These are phyloP conservation scores for Hydrozoanthus gracilis DNA, from an alignment of 92 coral and sea anemone genomes.

Conservation along the genomic window DNA sequence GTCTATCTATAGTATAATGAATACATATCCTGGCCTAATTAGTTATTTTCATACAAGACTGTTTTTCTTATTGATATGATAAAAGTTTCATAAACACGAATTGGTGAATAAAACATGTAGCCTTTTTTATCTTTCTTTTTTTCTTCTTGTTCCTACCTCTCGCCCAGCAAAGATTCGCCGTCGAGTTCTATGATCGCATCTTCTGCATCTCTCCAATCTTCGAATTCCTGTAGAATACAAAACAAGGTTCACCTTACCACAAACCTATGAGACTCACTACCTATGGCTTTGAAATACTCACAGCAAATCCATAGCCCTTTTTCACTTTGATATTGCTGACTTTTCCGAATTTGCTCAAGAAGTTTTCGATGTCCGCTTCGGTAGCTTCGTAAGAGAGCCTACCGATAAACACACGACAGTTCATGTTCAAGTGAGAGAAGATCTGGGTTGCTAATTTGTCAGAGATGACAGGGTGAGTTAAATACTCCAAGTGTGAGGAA, in stretches of 20 bases:
- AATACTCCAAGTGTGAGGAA: neutral
- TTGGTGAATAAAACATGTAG: neutral
- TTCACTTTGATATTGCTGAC: constrained; percentile 36
- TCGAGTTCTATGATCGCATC: constrained; percentile 37
- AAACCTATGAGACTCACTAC: neutral
- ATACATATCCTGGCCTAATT: neutral
- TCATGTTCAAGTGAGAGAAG: constrained; percentile 1
- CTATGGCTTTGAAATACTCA: neutral
- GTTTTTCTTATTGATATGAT: neutral
- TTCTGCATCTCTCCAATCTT: constrained; percentile 44
- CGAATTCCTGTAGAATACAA: constrained; percentile 17
- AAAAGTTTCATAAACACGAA: neutral
- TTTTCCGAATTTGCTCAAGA: constrained; percentile 40
- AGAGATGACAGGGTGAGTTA: neutral
- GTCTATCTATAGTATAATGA: no score
- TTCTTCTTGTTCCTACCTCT: neutral
- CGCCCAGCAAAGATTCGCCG: constrained; percentile 38
- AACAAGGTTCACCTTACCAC: neutral
- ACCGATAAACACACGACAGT: constrained; percentile 37
- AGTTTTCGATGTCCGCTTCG: constrained; percentile 33
- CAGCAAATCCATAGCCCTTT: constrained; percentile 48
- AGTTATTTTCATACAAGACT: neutral
- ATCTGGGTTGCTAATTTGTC: neutral
- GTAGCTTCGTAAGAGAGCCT: constrained; percentile 35
- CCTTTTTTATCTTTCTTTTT: neutral